Base-by-base conservation (phyloP, 2,113 vertebrate genomes). In the Morone saxatilis region DNA sequence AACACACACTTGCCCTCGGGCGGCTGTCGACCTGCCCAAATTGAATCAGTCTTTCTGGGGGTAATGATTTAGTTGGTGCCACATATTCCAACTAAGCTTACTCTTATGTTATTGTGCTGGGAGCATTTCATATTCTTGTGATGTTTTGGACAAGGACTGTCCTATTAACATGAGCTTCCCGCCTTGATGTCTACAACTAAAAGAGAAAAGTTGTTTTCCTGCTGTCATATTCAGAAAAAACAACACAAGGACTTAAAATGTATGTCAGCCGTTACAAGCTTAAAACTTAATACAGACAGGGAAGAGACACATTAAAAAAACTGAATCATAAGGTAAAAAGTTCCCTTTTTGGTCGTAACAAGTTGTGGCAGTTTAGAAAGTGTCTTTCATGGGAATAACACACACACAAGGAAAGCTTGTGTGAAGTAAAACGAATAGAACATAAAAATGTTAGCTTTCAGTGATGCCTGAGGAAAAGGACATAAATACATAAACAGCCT, bases 141-240 rank as follows among this genome's bases (percentile, higher is more conserved):
- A 69, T 86, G 67, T 76, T 80, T 72, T 78, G 41, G 48, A 86
- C 80, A 81, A 82, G 71, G 56, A 25, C 61, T 61, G 67, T 76
- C 79, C 65, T 51, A 80, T 86, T 88, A 79, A 76, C 40, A n/a
- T 56, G 50, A 48, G 17, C 45, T 50, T 17, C 19, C 43, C 7
- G 40, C 79, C 47, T 77, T 78, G 40, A 84, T 81, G 62, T 87
- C 41, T 73, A 38, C 53, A 80, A 45, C 41, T 50, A 38, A 82
- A 81, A 79, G 67, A 41, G 36, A 78, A 59, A 81, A 78, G 38
- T 83, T 87, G 62, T 63, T 82, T 89, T 88, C 43, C 36, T 72
- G 8, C 71, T 80, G 66, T 80, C 81, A 78, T 38, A 36, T 56
- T 79, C 70, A 43, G 45, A 66, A 69, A 45, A 71, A 90, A 78